A percentile compares a stretch with the other conserved stretches of the same genome.
Evolutionary conservation across 2,888 invertebrate genomes (phyloP).

Genomic region (Hemicrepidius hirtus): DNA sequence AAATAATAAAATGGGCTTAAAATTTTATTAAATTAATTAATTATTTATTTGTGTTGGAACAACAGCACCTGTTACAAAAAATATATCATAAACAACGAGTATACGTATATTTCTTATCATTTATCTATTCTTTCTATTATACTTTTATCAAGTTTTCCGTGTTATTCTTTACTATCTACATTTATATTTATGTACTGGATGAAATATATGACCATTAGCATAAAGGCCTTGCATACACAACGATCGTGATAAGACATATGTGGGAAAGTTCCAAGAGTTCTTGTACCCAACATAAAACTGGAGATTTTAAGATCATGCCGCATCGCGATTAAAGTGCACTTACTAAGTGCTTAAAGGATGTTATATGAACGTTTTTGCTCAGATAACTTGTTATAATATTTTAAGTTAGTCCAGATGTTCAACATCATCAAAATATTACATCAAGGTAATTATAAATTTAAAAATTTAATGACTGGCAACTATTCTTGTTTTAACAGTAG

Average conservation of each 20-base stretch:
- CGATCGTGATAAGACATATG: constrained; percentile 43
- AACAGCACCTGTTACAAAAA: neutral
- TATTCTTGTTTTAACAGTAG: too few relatives aligned
- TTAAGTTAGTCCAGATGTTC: too few relatives aligned
- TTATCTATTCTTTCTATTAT: constrained; percentile 16
- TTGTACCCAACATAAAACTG: constrained; percentile 24
- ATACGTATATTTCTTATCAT: constrained; percentile 1
- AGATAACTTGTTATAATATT: too few relatives aligned
- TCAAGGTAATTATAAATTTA: too few relatives aligned
- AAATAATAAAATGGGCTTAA: too few relatives aligned
- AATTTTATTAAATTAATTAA: too few relatives aligned
- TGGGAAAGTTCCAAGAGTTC: constrained; percentile 44
- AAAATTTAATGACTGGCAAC: too few relatives aligned
- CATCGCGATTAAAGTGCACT: constrained; percentile 14
- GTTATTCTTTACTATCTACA: constrained; percentile 36
- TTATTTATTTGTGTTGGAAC: too few relatives aligned
- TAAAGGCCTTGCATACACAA: constrained; percentile 42
- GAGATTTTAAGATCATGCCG: constrained; percentile 33
- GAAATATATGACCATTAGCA: constrained; percentile 40
- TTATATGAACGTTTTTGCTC: too few relatives aligned
- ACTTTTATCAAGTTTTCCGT: constrained; percentile 24
- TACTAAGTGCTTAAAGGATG: neutral
- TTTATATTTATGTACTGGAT: constrained; percentile 36
- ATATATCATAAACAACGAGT: neutral
- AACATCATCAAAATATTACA: too few relatives aligned